Base-by-base conservation (phyloP, 2,888 invertebrate genomes). In the Stegana nigrithorax region DNA sequence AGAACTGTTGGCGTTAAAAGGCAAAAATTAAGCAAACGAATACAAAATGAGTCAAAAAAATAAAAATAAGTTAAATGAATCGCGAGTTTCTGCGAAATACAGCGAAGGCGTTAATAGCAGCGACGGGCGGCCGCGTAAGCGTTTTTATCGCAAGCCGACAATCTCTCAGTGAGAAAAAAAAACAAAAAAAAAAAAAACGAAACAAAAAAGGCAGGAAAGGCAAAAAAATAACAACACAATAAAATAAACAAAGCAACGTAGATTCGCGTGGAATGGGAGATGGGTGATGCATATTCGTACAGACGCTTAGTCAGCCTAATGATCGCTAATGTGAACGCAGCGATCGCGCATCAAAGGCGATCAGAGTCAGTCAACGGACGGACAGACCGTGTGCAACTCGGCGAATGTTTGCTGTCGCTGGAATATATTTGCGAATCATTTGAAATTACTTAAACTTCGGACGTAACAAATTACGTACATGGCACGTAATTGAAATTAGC, bases 391-490 rank as follows among this genome's bases (percentile, higher is more conserved):
- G n/a, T n/a, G n/a, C n/a, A 10, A 42, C 42, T 8, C 42, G 2
- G 42, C 32, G 8, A 14, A 14, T 10, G 14, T 6, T 42, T n/a
- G 42, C 42, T 12, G 14, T 42, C 14, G 42, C 42, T 14, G 42
- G 21, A 47, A 47, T 23, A 47, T 47, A 47, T 47, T 47, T 12
- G 47, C 47, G 25, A 47, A 47, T 8, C 10, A 17, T n/a, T 12
- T 23, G 19, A 55, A 55, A 55, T 55, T 55, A 55, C 36, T 55
- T 55, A 55, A 19, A 29, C 26, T 32, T 26, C 17, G 12, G 32
- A 32, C n/a, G 32, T 32, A 55, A 55, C 53, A 55, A 55, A 55
- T 55, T 55, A 55, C 21, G 19, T 55, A 55, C 53, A 55, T 55
- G 36, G 12, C 10, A 12, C 53, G 53, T 32, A 55, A 55, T 55